Evolutionary conservation across 2,797 vertebrate species (phyloP), one percentile per base, ranked within the genome.

Genomic region (Molossus alvarezi): DNA sequence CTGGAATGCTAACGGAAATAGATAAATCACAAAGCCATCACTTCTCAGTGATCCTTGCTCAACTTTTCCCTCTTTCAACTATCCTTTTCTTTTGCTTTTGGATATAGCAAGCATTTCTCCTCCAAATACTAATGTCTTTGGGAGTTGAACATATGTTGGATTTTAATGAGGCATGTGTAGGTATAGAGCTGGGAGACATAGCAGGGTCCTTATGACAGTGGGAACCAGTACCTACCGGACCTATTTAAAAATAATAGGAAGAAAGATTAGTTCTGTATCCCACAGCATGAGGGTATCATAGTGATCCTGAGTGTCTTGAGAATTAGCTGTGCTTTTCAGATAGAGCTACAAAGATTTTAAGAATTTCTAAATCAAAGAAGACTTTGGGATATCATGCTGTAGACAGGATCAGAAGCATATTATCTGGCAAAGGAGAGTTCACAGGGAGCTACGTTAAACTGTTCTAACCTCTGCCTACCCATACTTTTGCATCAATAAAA

Each of bases 291-390:
- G 51, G 4, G 45, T 51, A 82, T 73, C 91, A 69, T 0, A 75
- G 71, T 25, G 20, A 91, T 13, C 9, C n/a, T 6, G 48, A 21
- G 51, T 33, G 18, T 75, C 64, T 82, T 77, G 89, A 84, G n/a
- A 94, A 93, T 93, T 91, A 95, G 75, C 94, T 85, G 9, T 65
- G 71, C 33, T 92, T 95, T 84, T 93, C 64, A 72, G 60, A 81
- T 60, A 67, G 4, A 76, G 29, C 17, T 67, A 80, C 4, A 15
- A 85, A 94, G 55, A 60, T 48, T 80, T 84, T 82, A 69, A 95
- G 72, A 88, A 76, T 93, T 88, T 95, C 83, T 90, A 89, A 95
- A 94, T 95, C 89, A 95, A 91, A 95, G 37, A 51, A 64, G 17
- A 77, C 23, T 75, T 79, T 73, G 69, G 58, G 87, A 87, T n/a